These are phyloP conservation scores for Arge pagana DNA, from an alignment of 2,888 invertebrate genomes.

Conservation along the genomic window DNA sequence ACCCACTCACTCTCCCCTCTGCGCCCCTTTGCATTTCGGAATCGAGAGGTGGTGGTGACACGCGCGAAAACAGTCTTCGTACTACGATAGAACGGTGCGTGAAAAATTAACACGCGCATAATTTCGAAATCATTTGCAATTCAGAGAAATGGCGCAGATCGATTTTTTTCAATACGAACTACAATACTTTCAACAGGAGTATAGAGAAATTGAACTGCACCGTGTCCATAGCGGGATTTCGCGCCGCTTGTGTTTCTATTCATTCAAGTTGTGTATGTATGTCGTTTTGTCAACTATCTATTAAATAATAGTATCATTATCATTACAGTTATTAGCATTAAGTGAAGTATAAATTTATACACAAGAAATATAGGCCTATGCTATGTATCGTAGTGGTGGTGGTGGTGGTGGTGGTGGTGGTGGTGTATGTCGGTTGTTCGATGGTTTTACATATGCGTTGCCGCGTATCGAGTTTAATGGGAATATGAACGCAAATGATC, in stretches of 20 bases:
- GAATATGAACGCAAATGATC: conserved; percentile 30
- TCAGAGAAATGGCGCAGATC: no score
- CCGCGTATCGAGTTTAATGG: conserved; percentile 12
- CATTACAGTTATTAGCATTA: conserved; percentile 15
- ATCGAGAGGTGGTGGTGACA: no score
- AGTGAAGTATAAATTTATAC: conserved; percentile 21
- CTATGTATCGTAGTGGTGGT: no score
- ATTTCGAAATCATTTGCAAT: no score
- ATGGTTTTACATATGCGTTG: conserved; percentile 18
- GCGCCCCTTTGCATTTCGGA: no score
- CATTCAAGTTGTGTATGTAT: background rate
- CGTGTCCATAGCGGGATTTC: conserved; percentile 6
- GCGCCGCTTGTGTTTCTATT: conserved; percentile 1
- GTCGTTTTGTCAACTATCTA: conserved; percentile 16
- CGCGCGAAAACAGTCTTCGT: conserved; percentile 31
- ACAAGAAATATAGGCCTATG: conserved; percentile 18
- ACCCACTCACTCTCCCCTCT: no score
- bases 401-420: no score
- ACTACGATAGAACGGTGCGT: conserved; percentile 35
- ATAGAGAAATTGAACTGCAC: conserved; percentile 17
- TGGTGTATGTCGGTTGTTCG: no score
- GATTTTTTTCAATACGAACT: no score
- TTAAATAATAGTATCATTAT: conserved; percentile 20
- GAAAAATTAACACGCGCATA: conserved; percentile 18
- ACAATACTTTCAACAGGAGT: conserved; percentile 17